A percentile compares a stretch with the other conserved stretches of the same genome.
Evolutionary conservation across 1,140 invertebrate genomes (phyloP).

Genomic region (Dendrolimus punctatus): DNA sequence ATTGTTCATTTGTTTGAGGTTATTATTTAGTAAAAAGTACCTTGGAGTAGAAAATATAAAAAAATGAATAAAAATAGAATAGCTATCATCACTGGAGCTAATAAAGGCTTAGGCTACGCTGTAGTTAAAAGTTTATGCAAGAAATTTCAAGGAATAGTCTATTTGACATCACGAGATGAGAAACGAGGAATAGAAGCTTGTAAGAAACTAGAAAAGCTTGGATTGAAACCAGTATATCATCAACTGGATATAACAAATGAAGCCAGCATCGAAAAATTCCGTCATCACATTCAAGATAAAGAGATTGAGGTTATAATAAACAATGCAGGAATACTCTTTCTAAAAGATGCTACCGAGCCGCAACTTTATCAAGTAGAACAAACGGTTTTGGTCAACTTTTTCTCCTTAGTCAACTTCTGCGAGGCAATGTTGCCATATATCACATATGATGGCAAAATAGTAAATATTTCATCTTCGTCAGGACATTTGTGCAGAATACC

Average conservation of each 20-base stretch:
- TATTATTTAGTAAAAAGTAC: too few relatives aligned
- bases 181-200: conserved; percentile 73
- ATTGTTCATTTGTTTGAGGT: too few relatives aligned
- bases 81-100: conserved; percentile 79
- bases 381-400: conserved; percentile 80
- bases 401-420: conserved; percentile 76
- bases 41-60: background rate
- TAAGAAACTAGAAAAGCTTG: conserved; percentile 61
- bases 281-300: conserved; percentile 72
- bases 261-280: conserved; percentile 74
- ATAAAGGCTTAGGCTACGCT: conserved; percentile 84
- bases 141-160: conserved; percentile 75
- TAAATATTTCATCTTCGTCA: conserved; percentile 81
- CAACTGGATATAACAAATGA: conserved; percentile 78
- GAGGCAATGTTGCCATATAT: conserved; percentile 79
- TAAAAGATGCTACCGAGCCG: conserved; percentile 75
- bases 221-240: conserved; percentile 74
- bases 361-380: conserved; percentile 79
- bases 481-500: conserved; percentile 76
- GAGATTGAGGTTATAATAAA: conserved; percentile 87
- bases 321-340: conserved; percentile 87
- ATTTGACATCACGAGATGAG: conserved; percentile 76
- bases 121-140: conserved; percentile 78
- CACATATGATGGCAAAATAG: conserved; percentile 77
- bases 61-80: conserved; percentile 42